These are phyloP conservation scores for Petrolisthes cinctipes DNA, from an alignment of 2,888 invertebrate genomes.

Conservation along the genomic window DNA sequence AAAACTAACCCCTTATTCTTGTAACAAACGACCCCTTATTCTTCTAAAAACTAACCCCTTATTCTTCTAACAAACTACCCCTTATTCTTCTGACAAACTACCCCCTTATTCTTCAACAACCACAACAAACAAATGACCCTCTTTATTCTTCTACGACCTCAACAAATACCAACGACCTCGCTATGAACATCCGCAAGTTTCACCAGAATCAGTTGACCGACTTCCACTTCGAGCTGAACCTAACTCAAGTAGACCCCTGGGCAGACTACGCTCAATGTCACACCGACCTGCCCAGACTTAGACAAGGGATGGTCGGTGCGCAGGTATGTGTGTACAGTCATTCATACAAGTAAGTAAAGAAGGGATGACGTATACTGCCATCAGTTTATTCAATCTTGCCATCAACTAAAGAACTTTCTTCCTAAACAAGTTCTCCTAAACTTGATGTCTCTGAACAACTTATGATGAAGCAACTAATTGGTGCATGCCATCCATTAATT, in stretches of 20 bases:
- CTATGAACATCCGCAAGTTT: conserved; percentile 91
- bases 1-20: too few species aligned
- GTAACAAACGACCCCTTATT: too few species aligned
- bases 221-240: conserved; percentile 81
- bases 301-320: conserved; percentile 86
- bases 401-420: too few species aligned
- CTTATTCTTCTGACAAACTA: background rate
- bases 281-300: conserved; percentile 88
- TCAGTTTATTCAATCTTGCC: too few species aligned
- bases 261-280: conserved; percentile 89
- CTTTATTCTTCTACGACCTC: background rate
- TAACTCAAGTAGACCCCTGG: conserved; percentile 83
- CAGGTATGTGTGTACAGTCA: conserved; percentile 75
- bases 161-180: conserved; percentile 78
- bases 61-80: background rate
- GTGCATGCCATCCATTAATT: too few species aligned
- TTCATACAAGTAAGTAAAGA: too few species aligned
- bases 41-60: background rate
- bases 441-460: too few species aligned
- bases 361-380: too few species aligned
- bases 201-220: conserved; percentile 88
- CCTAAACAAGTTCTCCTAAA: too few species aligned
- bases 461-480: too few species aligned
- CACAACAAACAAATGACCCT: background rate
- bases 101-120: too few species aligned